A percentile compares a stretch with the other conserved stretches of the same genome.
These are phyloP conservation scores for Aurelia sp. DNA, from an alignment of 30 jellyfish, hydroid and myxozoan species.

Conservation along the genomic window DNA sequence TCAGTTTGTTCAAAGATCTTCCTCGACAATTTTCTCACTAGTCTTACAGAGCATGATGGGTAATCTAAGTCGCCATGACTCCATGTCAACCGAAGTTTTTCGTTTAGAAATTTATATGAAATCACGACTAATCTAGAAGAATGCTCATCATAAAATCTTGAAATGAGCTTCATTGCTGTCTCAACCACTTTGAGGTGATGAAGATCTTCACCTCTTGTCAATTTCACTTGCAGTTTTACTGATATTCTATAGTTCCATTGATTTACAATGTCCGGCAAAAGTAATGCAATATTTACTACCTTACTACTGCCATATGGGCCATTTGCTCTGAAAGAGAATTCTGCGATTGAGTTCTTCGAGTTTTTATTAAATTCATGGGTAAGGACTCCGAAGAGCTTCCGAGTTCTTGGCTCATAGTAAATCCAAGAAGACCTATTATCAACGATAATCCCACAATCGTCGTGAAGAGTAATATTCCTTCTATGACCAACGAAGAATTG, in stretches of 20 bases:
- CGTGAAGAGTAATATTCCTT: no score
- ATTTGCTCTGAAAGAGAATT: not conserved
- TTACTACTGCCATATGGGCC: not conserved
- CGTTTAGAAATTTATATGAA: not conserved
- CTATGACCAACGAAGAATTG: no score
- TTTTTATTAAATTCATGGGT: not conserved
- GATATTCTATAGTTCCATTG: constrained; percentile 20
- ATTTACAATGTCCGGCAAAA: constrained; percentile 3
- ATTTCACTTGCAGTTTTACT: not conserved
- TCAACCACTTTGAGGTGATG: not conserved
- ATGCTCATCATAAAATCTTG: constrained; percentile 13
- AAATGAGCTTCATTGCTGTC: not conserved
- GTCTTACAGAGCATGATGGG: constrained; percentile 12
- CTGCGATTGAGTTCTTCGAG: not conserved
- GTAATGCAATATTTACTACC: not conserved
- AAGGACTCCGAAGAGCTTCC: not conserved
- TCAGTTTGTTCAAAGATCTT: not conserved
- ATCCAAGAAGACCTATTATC: no score
- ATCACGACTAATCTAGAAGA: constrained; percentile 3
- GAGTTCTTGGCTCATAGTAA: not conserved
- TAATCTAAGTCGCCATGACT: constrained; percentile 17
- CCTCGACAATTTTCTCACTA: no score
- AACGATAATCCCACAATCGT: no score
- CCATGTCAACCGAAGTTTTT: constrained; percentile 20
- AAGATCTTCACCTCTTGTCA: not conserved